These are phyloP conservation scores for Abrostola triplasia DNA, from an alignment of 2,888 invertebrate species.

Conservation along the genomic window DNA sequence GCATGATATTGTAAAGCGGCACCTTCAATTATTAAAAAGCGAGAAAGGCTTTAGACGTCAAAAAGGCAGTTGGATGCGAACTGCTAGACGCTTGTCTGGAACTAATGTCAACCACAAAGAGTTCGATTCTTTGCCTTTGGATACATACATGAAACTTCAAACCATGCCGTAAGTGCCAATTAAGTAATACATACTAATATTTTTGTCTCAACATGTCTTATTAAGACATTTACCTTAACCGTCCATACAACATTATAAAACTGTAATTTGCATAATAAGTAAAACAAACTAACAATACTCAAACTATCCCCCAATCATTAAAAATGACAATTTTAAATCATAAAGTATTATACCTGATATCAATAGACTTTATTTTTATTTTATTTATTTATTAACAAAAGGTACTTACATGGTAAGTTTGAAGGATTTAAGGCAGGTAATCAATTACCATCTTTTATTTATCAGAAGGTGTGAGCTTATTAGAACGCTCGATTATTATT, in stretches of 20 bases:
- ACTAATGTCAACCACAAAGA: conserved; percentile 75
- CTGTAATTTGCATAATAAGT: too few species aligned
- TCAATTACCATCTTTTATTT: too few species aligned
- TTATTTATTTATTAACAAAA: too few species aligned
- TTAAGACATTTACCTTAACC: background rate
- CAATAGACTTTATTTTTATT: too few species aligned
- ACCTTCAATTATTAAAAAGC: conserved; percentile 82
- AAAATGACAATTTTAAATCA: too few species aligned
- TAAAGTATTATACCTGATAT: too few species aligned
- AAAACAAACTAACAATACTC: too few species aligned
- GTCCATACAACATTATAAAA: background rate
- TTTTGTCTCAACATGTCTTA: background rate
- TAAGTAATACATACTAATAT: background rate
- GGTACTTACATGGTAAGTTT: too few species aligned
- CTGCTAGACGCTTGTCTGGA: conserved; percentile 81
- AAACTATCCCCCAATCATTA: too few species aligned
- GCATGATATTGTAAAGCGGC: conserved; percentile 86
- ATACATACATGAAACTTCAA: conserved; percentile 83
- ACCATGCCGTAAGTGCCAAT: conserved; percentile 82
- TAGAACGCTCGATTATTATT: too few species aligned
- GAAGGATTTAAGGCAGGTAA: too few species aligned
- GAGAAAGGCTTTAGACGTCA: conserved; percentile 85
- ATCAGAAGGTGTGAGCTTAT: too few species aligned
- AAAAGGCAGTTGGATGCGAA: conserved; percentile 85
- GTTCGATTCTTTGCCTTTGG: conserved; percentile 73